Conservation (phyloP, 2,888 invertebrate genomes). For the Nemapogon koenigi region DNA sequence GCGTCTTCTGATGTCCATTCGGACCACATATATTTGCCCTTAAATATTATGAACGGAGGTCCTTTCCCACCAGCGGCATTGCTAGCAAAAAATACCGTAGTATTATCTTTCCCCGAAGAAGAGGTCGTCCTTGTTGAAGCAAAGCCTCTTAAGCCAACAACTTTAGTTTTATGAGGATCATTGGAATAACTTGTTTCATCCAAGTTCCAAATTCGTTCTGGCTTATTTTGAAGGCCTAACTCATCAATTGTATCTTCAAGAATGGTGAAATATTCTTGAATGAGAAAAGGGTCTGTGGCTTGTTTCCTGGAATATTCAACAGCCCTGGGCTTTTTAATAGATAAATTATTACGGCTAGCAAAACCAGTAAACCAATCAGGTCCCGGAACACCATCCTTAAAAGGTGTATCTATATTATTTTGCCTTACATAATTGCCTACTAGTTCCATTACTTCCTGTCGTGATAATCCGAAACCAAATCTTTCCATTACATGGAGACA, state of each 20-base stretch:
- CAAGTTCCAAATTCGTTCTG: background rate
- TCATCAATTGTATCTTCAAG: background rate
- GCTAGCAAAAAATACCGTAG: constrained; percentile 6
- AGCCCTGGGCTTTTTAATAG: too few species aligned
- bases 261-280: background rate
- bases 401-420: too few species aligned
- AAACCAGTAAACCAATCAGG: too few species aligned
- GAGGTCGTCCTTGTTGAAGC: constrained; percentile 15
- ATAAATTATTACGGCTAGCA: too few species aligned
- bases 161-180: constrained; percentile 15
- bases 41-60: constrained; percentile 10
- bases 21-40: constrained; percentile 9
- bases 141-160: constrained; percentile 15
- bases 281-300: background rate
- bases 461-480: too few species aligned
- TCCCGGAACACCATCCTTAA: too few species aligned
- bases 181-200: constrained; percentile 3
- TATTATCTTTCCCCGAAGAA: constrained; percentile 7
- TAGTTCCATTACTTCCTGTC: too few species aligned
- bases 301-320: constrained; percentile 19
- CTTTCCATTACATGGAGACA: too few species aligned
- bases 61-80: constrained; percentile 10
- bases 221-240: background rate
- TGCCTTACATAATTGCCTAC: too few species aligned
- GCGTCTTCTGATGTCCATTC: constrained; percentile 7